Base-by-base conservation (phyloP, 2,113 vertebrate genomes). In the Pelodiscus sinensis region DNA sequence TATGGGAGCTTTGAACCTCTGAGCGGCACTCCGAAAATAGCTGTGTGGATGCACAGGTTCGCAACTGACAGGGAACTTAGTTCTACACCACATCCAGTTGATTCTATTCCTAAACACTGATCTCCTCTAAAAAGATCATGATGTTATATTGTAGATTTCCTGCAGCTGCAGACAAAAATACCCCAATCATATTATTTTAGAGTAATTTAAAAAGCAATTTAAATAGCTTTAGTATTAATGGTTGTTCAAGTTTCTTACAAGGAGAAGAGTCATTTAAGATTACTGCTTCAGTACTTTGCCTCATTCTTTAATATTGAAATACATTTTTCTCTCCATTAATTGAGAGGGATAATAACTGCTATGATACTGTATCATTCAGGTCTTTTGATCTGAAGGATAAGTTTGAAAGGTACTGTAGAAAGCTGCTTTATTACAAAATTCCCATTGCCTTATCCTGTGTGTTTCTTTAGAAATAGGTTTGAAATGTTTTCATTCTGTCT, bases 161-260 rank as follows among this genome's bases (percentile, higher is more conserved):
- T 83, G 54, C 90, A 93, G 75, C 11, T 93, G 75, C 57, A 82
- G 90, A 79, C 80, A 2, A 84, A 94, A 93, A 92, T 81, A 90
- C 44, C 19, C 24, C 16, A 18, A 95, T 96, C 38, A 87, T 91
- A 89, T 94, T 95, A 90, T 90, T 95, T 91, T 95, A 65, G 81
- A 54, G 84, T 92, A 57, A 94, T 88, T 86, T 89, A 87, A 92
- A 79, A 73, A 80, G 8, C 87, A 89, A 92, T 93, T 91, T 91
- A 94, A 93, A 77, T 79, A 82, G 44, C 62, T 87, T n/a, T 5
- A 85, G 94, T 87, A 84, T 52, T 78, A 90, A 62, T 31, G 25
- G 2, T 11, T 31, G 14, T 62, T 29, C 12, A 82, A 84, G 71
- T 94, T 92, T 84, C 35, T 77, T 94, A 92, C 82, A 57, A 89